Base-by-base conservation (phyloP, 2,113 vertebrate genomes). In the Myotis yumanensis region DNA sequence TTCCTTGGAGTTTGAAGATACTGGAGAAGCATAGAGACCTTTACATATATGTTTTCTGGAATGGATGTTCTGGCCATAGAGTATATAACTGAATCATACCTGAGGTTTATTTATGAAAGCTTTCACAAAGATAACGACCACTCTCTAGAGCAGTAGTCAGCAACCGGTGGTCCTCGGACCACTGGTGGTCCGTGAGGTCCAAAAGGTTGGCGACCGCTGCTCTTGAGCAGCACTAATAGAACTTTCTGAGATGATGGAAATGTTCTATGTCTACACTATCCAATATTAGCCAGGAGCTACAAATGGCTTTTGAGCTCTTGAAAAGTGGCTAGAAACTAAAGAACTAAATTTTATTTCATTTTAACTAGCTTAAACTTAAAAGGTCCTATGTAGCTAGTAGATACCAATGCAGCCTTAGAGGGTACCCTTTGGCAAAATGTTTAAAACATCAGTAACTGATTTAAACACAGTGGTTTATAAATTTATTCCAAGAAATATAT, bases 401-500 rank as follows among this genome's bases (percentile, higher is more conserved):
- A 25, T 32, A 76, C 28, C 11, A 80, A 59, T 18, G 81, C 9
- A 90, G 28, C 22, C 85, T 68, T 51, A 95, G 9, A 86, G 25
- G 32, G 20, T 64, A 15, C 5, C 48, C 93, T 85, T 7, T 73
- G 40, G 85, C 28, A 81, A 94, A 82, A 91, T 54, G 48, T 68
- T 96, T 86, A 87, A 93, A 91, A 81, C 9, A 86, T 81, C 46
- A 72, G 32, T 89, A 73, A 91, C 8, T 94, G 69, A 94, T 64
- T 87, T 83, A 84, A 96, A 90, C 68, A 89, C 10, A 76, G 7
- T 51, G 23, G 23, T 57, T 95, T 80, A 77, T 48, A 28, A 52
- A 86, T 71, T 86, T 93, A 95, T 32, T 84, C 7, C 35, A 95
- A 97, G 30, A 93, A 83, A 89, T 46, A 96, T 23, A 83, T n/a